phyloP scores from a whole-genome alignment of 2,888 invertebrate genomes.

The Taenaris catops region DNA sequence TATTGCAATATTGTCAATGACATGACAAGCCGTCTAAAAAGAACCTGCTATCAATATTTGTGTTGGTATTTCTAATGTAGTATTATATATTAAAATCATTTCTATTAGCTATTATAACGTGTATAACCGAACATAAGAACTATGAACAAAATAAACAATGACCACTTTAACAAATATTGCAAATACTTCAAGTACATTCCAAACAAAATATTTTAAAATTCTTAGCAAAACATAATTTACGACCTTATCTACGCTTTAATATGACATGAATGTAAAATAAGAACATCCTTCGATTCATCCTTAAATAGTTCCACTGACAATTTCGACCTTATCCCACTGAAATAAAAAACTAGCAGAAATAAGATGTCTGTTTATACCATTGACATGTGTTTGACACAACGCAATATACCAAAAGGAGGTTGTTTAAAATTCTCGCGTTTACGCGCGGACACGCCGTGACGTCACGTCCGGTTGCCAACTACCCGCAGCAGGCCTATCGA shows the following conservation, averaged over 20 bases:
- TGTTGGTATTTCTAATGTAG: no score
- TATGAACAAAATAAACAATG: no score
- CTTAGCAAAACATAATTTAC: slow-evolving; percentile 52
- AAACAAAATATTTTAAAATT: slow-evolving; percentile 39
- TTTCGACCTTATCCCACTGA: slow-evolving; percentile 39
- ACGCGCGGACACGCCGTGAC: slow-evolving; percentile 58
- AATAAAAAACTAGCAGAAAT: slow-evolving; percentile 36
- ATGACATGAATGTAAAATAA: slow-evolving; percentile 63
- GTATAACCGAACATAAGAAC: no score
- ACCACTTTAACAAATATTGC: no score
- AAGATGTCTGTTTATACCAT: slow-evolving; percentile 47
- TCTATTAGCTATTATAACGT: no score
- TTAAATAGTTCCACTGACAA: slow-evolving; percentile 21
- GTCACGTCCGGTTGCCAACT: slow-evolving; percentile 64
- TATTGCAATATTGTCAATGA: no score
- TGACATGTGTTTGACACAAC: slow-evolving; percentile 63
- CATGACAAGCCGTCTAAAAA: no score
- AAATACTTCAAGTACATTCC: slow-evolving; percentile 3
- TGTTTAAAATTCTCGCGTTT: slow-evolving; percentile 76
- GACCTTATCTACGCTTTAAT: slow-evolving; percentile 56
- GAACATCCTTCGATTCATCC: slow-evolving; percentile 30
- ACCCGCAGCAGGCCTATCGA: slow-evolving; percentile 42
- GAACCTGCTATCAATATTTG: no score
- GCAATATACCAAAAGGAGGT: slow-evolving; percentile 64
- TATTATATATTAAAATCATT: no score